phyloP scores from a whole-genome alignment of 64 coral and sea anemone species.

The Astreopora myriophthalma region DNA sequence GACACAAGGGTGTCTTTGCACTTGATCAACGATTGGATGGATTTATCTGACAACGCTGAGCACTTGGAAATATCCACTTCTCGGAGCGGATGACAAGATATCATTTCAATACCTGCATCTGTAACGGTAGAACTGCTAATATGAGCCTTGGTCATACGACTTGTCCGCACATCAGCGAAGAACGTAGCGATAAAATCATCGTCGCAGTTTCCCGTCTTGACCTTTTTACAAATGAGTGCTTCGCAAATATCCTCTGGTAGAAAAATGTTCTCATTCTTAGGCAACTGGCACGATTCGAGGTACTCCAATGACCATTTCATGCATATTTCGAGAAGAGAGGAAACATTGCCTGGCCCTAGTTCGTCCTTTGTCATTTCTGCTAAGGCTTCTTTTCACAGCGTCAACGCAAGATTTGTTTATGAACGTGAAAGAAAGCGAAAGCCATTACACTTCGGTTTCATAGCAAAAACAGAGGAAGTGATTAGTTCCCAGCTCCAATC shows the following conservation, averaged over 20 bases:
- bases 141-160: slow-evolving; percentile 75
- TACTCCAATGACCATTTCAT: slow-evolving; percentile 70
- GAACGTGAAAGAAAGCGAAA: neutral
- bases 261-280: slow-evolving; percentile 53
- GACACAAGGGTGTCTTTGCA: slow-evolving; percentile 76
- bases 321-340: slow-evolving; percentile 75
- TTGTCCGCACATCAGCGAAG: slow-evolving; percentile 76
- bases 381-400: neutral
- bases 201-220: slow-evolving; percentile 72
- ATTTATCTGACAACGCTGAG: slow-evolving; percentile 46
- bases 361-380: slow-evolving; percentile 17
- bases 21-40: slow-evolving; percentile 46
- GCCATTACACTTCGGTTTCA: too few species aligned
- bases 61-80: slow-evolving; percentile 82
- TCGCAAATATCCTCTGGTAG: slow-evolving; percentile 88
- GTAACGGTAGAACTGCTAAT: slow-evolving; percentile 73
- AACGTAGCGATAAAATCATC: slow-evolving; percentile 77
- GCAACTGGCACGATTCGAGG: slow-evolving; percentile 53
- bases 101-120: slow-evolving; percentile 61
- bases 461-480: too few species aligned
- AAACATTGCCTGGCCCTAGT: slow-evolving; percentile 68
- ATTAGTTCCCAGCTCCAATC: too few species aligned
- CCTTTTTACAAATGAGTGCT: slow-evolving; percentile 85
- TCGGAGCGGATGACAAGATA: slow-evolving; percentile 71
- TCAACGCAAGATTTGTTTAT: neutral